A percentile compares a stretch with the other conserved stretches of the same genome.
Conservation (phyloP, 2,888 invertebrate genomes). For the Orchesellides sinensis region DNA sequence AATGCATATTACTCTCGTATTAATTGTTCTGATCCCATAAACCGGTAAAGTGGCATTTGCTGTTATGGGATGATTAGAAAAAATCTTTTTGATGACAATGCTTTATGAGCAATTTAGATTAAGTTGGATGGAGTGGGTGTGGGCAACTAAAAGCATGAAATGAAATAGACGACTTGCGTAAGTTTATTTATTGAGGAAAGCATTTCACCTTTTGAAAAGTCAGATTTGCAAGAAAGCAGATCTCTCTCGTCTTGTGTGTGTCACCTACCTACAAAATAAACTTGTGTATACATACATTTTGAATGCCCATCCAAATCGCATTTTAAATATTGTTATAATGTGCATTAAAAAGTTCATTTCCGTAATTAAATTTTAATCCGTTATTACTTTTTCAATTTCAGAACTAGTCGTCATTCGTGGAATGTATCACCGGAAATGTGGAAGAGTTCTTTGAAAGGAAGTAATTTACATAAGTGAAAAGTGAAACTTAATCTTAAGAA, state of each 20-base stretch:
- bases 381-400: neutral
- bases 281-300: neutral
- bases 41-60: neutral
- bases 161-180: neutral
- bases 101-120: neutral
- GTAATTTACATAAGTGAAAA: constrained; percentile 6
- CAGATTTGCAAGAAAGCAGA: constrained; percentile 8
- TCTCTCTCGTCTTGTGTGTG: neutral
- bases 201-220: constrained; percentile 1
- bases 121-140: constrained; percentile 1
- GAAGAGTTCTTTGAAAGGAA: neutral
- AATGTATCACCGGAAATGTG: neutral
- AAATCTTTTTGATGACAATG: no score
- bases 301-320: neutral
- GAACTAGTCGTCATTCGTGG: neutral
- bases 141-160: constrained; percentile 5
- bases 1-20: neutral
- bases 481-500: constrained; percentile 2
- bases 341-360: neutral
- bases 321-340: neutral
- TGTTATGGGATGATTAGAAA: neutral
- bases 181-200: constrained; percentile 1
- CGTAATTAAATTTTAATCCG: neutral
- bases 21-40: neutral
- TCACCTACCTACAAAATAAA: neutral